These are phyloP conservation scores for Amaurobius ferox DNA, from an alignment of 2,888 invertebrate species.

Conservation along the genomic window DNA sequence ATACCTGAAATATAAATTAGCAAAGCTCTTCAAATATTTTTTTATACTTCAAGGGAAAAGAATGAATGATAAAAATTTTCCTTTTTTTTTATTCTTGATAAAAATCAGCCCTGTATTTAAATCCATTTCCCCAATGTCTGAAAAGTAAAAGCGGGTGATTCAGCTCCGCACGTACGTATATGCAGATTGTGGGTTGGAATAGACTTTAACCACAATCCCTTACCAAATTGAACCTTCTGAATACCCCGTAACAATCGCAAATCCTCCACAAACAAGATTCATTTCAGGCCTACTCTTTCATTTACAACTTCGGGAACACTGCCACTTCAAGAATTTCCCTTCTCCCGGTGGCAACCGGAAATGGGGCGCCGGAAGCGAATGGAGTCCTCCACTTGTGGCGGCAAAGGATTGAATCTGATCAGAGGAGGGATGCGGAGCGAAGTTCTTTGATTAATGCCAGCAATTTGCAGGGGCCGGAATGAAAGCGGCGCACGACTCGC, in stretches of 20 bases:
- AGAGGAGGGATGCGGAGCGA: not conserved
- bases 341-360: constrained; percentile 43
- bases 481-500: constrained; percentile 30
- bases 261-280: not conserved
- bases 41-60: too few species aligned
- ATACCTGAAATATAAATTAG: too few species aligned
- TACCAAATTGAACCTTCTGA: not conserved
- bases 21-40: too few species aligned
- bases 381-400: constrained; percentile 56
- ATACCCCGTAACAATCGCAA: not conserved
- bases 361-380: constrained; percentile 34
- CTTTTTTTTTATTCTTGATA: too few species aligned
- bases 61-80: too few species aligned
- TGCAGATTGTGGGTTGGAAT: too few species aligned
- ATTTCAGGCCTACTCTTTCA: constrained; percentile 19
- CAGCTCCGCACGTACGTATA: too few species aligned
- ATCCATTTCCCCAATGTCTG: too few species aligned
- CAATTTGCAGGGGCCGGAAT: constrained; percentile 51
- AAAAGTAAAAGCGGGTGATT: too few species aligned
- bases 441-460: constrained; percentile 59
- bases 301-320: constrained; percentile 25
- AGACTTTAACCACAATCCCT: not conserved
- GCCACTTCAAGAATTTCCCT: constrained; percentile 36
- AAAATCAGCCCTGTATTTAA: too few species aligned
- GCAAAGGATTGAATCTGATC: constrained; percentile 51